Base-by-base conservation (phyloP, 2,113 vertebrate species). In the Alces alces region DNA sequence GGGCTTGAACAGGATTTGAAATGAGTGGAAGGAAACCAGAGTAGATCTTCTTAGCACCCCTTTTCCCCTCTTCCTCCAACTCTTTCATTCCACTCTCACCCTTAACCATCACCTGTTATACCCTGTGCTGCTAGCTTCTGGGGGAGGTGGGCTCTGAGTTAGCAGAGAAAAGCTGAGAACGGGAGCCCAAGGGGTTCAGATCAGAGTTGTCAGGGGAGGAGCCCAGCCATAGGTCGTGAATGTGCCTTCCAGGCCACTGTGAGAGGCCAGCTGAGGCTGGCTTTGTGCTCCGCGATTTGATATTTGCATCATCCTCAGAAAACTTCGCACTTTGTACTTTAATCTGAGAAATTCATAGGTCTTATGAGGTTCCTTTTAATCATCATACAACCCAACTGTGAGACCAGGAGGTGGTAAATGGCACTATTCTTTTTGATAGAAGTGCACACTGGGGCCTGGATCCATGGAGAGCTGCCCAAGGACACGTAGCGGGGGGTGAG, bases 331-430 rank as follows among this genome's bases (percentile, higher is more conserved):
- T 82, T 96, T 89, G 61, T 87, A 57, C 33, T 97, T 97, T 55
- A 93, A 92, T 87, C 92, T 91, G 86, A 96, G 96, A 88, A 85
- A 95, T 82, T 82, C 92, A 88, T 86, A 55, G 33, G n/a, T 78
- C 52, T 95, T 94, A 28, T 79, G 55, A 96, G 57, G 30, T 78
- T 93, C 60, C 86, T 96, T 94, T 94, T 95, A 97, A 96, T 97
- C 97, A 97, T 97, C 86, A 58, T n/a, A 80, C 54, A 79, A 30
- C 88, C 87, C 97, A 86, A 82, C 60, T 78, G 39, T 84, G 90
- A 92, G 85, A 61, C 83, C 83, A 79, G 89, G 61, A 97, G 86
- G 86, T 87, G 93, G 96, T 90, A 93, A 97, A 97, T 79, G 90
- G 61, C 60, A 64, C 60, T 60, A 11, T 95, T 97, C 84, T 90